Base-by-base conservation (phyloP, 1,140 invertebrate genomes). In the Papilio xuthus region DNA sequence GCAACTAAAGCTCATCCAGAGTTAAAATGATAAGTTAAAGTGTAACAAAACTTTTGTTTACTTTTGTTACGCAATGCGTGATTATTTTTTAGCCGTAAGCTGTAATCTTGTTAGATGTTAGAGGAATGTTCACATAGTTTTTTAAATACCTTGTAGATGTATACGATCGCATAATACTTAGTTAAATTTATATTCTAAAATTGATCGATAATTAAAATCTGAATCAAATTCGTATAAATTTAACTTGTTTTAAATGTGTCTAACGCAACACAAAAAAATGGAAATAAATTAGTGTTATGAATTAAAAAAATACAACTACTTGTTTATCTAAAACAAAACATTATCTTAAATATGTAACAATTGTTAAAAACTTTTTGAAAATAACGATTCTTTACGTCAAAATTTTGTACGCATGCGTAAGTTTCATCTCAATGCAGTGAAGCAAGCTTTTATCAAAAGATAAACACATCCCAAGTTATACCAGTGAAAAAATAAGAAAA, bases 361-460 rank as follows among this genome's bases (percentile, higher is more conserved):
- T 13, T 53, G n/a, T 56, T 20, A 7, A 56, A 4, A 32, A 20
- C 56, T 26, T 26, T 56, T 60, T 60, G 23, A 8, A 63, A 32
- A 32, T 28, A 67, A 28, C 60, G 60, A 28, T 7, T 15, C 60
- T 67, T 28, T 20, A 26, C 60, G 13, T 26, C 3, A 10, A 18
- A 15, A 67, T 67, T 56, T 56, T 56, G n/a, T 28, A 15, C 60
- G 26, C 60, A 28, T 28, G 13, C 60, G 60, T 28, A 28, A 67
- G 12, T 7, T 9, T 67, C 60, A 28, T 28, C 26, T 32, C 26
- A 6, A 67, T 15, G 60, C 23, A 67, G 26, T 23, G 60, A 26
- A 12, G 3, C 23, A 13, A 67, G 71, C 37, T 47, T 73, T 42
- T 73, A 73, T 73, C 71, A 44, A 73, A 73, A 44, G 71, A 28